Percentiles rank a stretch among this genome's conserved stretches.
These are phyloP conservation scores for Chloroclystis v-ata DNA, from an alignment of 2,888 invertebrate species.

Conservation along the genomic window DNA sequence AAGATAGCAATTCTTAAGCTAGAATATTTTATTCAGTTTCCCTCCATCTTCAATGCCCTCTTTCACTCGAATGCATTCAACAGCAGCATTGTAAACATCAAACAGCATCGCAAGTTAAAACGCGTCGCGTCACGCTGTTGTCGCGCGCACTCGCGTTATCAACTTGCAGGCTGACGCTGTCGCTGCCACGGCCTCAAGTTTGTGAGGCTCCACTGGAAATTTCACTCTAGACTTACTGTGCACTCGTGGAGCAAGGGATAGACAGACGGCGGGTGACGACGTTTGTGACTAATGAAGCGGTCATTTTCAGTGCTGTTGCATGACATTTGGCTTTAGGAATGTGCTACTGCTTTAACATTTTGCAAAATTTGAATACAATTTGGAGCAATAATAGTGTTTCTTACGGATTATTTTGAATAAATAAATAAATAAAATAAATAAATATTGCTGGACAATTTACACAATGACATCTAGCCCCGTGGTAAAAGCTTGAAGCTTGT, in stretches of 20 bases:
- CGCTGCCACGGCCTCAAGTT: conserved; percentile 72
- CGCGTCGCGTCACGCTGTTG: conserved; percentile 29
- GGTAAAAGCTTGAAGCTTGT: no score
- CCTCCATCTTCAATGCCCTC: background rate
- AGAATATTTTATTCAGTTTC: no score
- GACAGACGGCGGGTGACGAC: background rate
- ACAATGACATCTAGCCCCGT: no score
- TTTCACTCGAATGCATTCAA: background rate
- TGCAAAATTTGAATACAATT: no score
- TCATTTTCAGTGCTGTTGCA: background rate
- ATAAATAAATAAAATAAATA: no score
- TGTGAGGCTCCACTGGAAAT: conserved; percentile 70
- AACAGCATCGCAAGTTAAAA: conserved; percentile 45
- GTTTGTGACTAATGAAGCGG: background rate
- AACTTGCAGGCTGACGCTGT: conserved; percentile 72
- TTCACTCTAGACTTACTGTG: conserved; percentile 67
- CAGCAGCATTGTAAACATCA: conserved; percentile 33
- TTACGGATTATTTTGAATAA: no score
- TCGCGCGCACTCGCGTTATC: conserved; percentile 55
- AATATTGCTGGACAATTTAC: no score
- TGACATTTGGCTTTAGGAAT: background rate
- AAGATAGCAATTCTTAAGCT: no score
- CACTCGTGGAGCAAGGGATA: conserved; percentile 32
- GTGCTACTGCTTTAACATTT: no score
- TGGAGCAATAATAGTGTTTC: no score